Conservation (phyloP, 2,113 vertebrate genomes). For the Ailurus styani region DNA sequence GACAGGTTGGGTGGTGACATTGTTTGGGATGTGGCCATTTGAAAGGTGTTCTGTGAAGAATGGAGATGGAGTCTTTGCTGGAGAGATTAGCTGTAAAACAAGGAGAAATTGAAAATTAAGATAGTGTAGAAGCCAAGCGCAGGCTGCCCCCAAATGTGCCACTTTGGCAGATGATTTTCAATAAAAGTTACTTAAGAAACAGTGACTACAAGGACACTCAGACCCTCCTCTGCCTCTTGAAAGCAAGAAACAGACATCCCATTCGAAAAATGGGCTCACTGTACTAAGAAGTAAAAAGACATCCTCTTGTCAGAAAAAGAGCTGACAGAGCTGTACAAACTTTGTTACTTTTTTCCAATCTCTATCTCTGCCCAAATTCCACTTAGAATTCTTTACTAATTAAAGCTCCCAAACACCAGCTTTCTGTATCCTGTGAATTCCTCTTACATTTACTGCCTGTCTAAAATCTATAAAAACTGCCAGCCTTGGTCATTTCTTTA, state of each 20-base stretch:
- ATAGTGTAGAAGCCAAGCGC: not conserved
- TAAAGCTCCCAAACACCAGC: not conserved
- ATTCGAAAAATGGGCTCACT: not conserved
- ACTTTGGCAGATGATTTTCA: not conserved
- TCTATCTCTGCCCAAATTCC: not conserved
- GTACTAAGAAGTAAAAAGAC: not conserved
- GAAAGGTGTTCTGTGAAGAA: not conserved
- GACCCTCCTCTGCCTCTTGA: not conserved
- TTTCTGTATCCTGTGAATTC: not conserved
- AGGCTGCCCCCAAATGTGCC: not conserved
- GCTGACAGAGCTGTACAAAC: not conserved
- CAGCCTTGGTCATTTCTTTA: not conserved
- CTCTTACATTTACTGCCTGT: not conserved
- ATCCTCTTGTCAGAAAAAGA: not conserved
- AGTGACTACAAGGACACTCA: not conserved
- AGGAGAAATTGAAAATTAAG: not conserved
- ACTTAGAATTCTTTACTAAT: not conserved
- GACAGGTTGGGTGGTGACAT: not conserved
- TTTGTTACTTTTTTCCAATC: not conserved
- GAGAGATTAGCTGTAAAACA: not conserved
- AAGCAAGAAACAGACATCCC: not conserved
- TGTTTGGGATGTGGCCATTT: not conserved
- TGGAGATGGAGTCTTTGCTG: not conserved
- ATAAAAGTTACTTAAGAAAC: not conserved
- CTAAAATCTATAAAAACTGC: not conserved